A percentile compares a stretch with the other conserved stretches of the same genome.
These are phyloP conservation scores for Oreochromis aureus DNA, from an alignment of 2,113 vertebrate species.

Conservation along the genomic window DNA sequence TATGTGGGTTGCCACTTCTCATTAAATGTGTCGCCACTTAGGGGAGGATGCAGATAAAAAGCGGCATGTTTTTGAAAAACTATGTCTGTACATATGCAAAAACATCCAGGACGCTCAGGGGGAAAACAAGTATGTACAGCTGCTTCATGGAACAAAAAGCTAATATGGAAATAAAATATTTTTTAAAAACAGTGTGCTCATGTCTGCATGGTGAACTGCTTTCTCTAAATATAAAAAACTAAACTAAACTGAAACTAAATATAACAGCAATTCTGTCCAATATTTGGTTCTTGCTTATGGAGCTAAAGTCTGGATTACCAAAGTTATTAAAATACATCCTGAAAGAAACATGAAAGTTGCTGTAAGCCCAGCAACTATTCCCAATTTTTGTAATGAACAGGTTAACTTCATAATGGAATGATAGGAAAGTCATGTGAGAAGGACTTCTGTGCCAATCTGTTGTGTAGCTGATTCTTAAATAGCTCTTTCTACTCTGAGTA, in stretches of 20 bases:
- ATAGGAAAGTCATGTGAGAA: neutral
- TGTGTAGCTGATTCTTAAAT: neutral
- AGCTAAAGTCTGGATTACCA: neutral
- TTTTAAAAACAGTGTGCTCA: neutral
- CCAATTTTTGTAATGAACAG: neutral
- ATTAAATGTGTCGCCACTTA: conserved; percentile 3
- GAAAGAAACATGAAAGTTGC: neutral
- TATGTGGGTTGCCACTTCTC: neutral
- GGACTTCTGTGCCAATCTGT: neutral
- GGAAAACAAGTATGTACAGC: neutral
- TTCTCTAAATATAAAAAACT: neutral
- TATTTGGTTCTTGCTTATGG: neutral
- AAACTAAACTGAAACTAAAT: neutral
- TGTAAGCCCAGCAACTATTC: neutral
- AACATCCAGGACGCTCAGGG: neutral
- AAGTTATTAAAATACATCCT: neutral
- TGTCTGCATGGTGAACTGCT: neutral
- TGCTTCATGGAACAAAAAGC: neutral
- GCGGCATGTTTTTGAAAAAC: neutral
- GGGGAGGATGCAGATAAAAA: neutral
- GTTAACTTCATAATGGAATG: neutral
- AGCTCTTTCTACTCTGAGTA: neutral
- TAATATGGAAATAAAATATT: neutral
- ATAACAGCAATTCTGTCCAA: neutral
- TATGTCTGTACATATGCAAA: neutral